Conservation (phyloP, 1,140 invertebrate genomes). For the Acyrthosiphon pisum region DNA sequence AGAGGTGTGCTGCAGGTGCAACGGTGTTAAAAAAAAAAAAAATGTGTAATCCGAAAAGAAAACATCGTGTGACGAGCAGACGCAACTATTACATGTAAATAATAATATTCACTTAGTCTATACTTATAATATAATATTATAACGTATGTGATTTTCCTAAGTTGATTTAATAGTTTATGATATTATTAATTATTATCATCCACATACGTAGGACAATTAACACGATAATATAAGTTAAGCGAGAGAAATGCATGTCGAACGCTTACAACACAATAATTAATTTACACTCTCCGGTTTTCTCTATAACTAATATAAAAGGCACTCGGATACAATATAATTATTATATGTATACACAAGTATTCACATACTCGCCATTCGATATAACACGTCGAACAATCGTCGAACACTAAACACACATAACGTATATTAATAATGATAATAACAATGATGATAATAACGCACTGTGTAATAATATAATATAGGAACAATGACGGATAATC, state of each 20-base stretch:
- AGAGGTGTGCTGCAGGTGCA: not conserved
- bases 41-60: not conserved
- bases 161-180: not conserved
- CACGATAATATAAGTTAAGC: not conserved
- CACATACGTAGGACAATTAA: not conserved
- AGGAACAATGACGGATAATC: constrained; percentile 20
- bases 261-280: not conserved
- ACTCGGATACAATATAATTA: not conserved
- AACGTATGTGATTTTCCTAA: not conserved
- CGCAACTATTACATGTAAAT: not conserved
- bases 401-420: constrained; percentile 7
- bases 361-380: not conserved
- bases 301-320: not conserved
- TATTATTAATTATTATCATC: not conserved
- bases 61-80: not conserved
- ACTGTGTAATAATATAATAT: not conserved
- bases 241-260: not conserved
- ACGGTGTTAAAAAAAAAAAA: too few relatives aligned
- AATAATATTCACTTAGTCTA: not conserved
- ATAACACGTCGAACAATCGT: not conserved
- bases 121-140: not conserved
- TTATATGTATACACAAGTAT: not conserved
- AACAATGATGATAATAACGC: not conserved
- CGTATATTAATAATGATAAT: not conserved
- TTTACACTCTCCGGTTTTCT: not conserved